Base-by-base conservation (phyloP, 2,888 invertebrate genomes). In the Eubasilissa splendida region DNA sequence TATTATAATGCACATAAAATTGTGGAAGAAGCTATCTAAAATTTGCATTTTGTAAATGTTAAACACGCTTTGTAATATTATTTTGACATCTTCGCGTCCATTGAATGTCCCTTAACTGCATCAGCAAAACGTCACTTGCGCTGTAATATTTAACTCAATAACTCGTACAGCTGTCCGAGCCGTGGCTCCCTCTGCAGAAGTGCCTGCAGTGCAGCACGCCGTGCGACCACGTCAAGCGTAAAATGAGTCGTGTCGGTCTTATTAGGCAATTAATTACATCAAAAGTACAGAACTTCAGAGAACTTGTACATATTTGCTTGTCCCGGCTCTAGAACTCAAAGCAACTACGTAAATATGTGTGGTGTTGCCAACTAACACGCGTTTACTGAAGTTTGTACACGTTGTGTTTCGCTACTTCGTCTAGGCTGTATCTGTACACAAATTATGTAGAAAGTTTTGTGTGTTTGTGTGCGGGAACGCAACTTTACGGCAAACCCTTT, bases 251-350 rank as follows among this genome's bases (percentile, higher is more conserved):
- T 73, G 31, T 73, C 53, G 31, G 14, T 70, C 42, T 56, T 73
- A 56, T 73, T 58, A 8, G 54, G 33, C 54, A 73, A 73, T 73
- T 73, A 73, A 73, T 73, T 33, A 73, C 71, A 73, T 73, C 71
- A 73, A 56, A 12, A 56, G 33, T 33, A 58, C 33, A 5, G 33
- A 56, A 33, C 22, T 73, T 58, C 14, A 10, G 31, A 73, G 56
- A 73, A 12, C 42, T 56, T 31, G 4, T 12, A 73, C 71, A 73
- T 73, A 73, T 71, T 71, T 73, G 71, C 71, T n/a, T 33, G 71
- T 73, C 71, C 56, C 50, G 31, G 22, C 31, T 7, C 70, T 53
- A 33, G 56, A 42, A 31, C 31, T 58, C 71, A 14, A 33, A 73
- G 56, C 31, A 33, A 42, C 65, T 11, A 33, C n/a, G 71, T 73